Evolutionary conservation across 2,113 vertebrate species (phyloP), one percentile per base, ranked within the genome.

Genomic region (Erythrolamprus reginae): DNA sequence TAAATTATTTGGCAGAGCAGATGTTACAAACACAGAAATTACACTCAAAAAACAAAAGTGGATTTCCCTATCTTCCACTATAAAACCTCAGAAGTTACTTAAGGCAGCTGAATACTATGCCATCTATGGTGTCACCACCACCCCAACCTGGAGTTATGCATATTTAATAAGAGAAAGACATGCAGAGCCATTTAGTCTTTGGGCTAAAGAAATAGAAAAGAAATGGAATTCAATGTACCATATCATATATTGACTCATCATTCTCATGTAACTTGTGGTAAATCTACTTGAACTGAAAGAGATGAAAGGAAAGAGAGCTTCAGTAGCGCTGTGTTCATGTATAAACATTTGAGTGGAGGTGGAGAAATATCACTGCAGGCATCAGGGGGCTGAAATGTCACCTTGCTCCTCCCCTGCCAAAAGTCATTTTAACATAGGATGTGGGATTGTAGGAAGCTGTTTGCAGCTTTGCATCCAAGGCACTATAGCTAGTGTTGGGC

Each of bases 101-200:
- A 95, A 96, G 95, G 94, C 94, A 94, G 92, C 93, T 96, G 93
- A 93, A 94, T 95, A 95, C 95, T 95, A 93, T 94, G 93, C 93
- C 94, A 93, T 95, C 91, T 77, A 93, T 95, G n/a, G n/a, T n/a
- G 92, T 95, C 95, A n/a, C n/a, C n/a, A n/a, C n/a, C n/a, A n/a
- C 91, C 33, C 33, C 88, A 56, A 77, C 92, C 84, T 95, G 42
- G 95, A 96, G 94, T 96, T 94, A 97, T 97, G 96, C 94, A 96
- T 97, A 96, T 96, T 97, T 97, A 95, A 97, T 97, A 96, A 97
- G 93, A 92, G 94, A 96, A 96, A 96, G 93, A 94, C 70, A 94
- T 83, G 91, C 88, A 96, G 90, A 4, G 91, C 95, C 94, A 23
- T 95, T 96, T 96, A 70, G 95, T 97, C 97, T 96, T 94, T 95